Evolutionary conservation across 1,140 invertebrate species (phyloP).

Genomic region (Leptoteleia sp.): DNA sequence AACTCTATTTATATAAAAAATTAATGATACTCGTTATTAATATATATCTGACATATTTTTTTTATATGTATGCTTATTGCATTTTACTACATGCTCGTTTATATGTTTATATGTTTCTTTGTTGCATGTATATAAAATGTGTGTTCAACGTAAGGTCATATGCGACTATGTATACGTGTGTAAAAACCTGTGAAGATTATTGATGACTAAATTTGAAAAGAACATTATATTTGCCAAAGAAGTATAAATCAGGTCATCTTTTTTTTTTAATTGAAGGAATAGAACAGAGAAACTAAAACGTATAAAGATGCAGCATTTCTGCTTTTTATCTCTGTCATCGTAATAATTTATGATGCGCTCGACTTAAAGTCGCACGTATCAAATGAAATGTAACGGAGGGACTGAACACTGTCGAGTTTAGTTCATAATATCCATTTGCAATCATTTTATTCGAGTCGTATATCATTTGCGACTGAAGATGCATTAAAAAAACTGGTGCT

Average conservation of each 20-base stretch:
- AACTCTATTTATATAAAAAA: no score
- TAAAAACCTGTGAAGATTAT: not conserved
- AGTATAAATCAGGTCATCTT: conserved; percentile 42
- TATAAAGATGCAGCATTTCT: conserved; percentile 34
- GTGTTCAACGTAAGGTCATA: no score
- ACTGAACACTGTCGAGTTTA: conserved; percentile 13
- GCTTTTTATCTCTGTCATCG: conserved; percentile 45
- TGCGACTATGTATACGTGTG: no score
- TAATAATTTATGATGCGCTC: conserved; percentile 54
- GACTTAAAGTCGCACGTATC: conserved; percentile 54
- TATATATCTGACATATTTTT: no score
- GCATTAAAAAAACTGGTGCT: conserved; percentile 29
- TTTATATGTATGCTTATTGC: no score
- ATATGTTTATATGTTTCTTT: no score
- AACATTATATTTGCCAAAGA: conserved; percentile 33
- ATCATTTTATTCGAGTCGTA: conserved; percentile 28
- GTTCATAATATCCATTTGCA: conserved; percentile 39
- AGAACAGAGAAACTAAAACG: conserved; percentile 22
- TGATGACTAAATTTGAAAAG: conserved; percentile 14
- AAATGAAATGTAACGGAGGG: conserved; percentile 48
- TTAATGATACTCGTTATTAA: no score
- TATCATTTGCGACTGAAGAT: conserved; percentile 11
- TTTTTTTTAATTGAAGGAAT: conserved; percentile 28
- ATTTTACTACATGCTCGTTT: no score
- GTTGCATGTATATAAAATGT: no score